These are phyloP conservation scores for Apotomis capreana DNA, from an alignment of 2,888 invertebrate genomes.

Conservation along the genomic window DNA sequence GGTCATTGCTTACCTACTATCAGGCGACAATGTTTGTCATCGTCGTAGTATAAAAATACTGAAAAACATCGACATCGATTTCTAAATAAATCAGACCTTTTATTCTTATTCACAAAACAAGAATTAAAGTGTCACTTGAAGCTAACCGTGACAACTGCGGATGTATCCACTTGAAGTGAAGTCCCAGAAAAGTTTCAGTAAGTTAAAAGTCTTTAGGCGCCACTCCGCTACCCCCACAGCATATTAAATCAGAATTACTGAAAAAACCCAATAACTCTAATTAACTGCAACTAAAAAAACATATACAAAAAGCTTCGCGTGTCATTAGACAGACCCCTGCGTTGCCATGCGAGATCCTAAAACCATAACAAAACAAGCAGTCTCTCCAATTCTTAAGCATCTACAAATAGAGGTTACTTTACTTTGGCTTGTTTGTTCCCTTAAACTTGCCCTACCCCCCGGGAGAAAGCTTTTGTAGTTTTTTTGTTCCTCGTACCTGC, in stretches of 20 bases:
- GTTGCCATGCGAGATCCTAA: conserved; percentile 34
- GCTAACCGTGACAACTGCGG: not conserved
- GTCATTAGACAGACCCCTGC: conserved; percentile 45
- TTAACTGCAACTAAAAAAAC: conserved; percentile 38
- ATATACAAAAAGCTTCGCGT: conserved; percentile 40
- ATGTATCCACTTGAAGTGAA: not conserved
- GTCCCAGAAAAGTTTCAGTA: not conserved
- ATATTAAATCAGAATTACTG: conserved; percentile 38
- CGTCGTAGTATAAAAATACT: no score
- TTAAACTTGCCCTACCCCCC: conserved; percentile 39
- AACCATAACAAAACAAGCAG: conserved; percentile 8
- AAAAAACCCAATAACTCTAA: conserved; percentile 41
- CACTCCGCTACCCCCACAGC: conserved; percentile 19
- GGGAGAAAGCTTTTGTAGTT: conserved; percentile 43
- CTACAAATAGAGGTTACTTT: conserved; percentile 1
- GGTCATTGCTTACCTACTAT: no score
- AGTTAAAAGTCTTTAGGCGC: conserved; percentile 21
- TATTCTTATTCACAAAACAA: no score
- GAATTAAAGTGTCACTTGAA: no score
- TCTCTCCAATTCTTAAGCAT: not conserved
- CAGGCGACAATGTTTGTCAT: no score
- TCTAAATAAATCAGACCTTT: no score
- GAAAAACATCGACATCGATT: no score
- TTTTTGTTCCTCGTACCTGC: conserved; percentile 42
- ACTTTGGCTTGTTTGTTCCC: no score